Base-by-base conservation (phyloP, 2,888 invertebrate species). In the Pedicia rivosa region DNA sequence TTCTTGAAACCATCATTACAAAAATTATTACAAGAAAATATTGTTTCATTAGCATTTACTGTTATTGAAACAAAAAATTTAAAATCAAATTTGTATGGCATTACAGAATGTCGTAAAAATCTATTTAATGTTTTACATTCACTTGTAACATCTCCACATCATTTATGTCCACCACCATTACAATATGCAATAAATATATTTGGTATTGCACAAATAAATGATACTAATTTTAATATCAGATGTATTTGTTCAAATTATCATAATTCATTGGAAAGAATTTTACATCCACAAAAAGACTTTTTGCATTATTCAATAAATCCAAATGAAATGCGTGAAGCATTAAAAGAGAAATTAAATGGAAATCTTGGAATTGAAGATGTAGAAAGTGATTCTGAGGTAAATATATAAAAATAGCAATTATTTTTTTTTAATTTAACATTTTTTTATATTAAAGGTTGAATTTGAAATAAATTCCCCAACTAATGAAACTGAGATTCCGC, bases 201-300 rank as follows among this genome's bases (percentile, higher is more conserved):
- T 7, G 38, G 42, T 32, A 43, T 28, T 5, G 52, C 48, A 0
- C 47, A 47, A n/a, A 37, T 44, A 3, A 40, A 43, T 14, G 55
- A 55, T 45, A 13, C 27, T 3, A 46, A 44, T 38, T 15, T 32
- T 1, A 35, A 38, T 3, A 48, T 53, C 5, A 44, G 52, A 10
- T 15, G 38, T 4, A 35, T 22, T 7, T 53, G 52, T 35, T 35
- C 35, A 2, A 29, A 43, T 10, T 36, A 47, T 30, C 40, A 54
- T 12, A 37, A 25, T 12, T 43, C 40, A 22, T 34, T 54, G 5
- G 54, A 54, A 38, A 51, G 50, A 37, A 37, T 51, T 4, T 36
- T 53, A 32, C 55, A 55, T 44, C 54, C 54, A 2, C 48, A 51
- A 43, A 55, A 54, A 36, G 51, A 53, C 19, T 42, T 44, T 13